Evolutionary conservation across 1,140 invertebrate species (phyloP), one percentile per base, ranked within the genome.

Genomic region (Drosophila tani): DNA sequence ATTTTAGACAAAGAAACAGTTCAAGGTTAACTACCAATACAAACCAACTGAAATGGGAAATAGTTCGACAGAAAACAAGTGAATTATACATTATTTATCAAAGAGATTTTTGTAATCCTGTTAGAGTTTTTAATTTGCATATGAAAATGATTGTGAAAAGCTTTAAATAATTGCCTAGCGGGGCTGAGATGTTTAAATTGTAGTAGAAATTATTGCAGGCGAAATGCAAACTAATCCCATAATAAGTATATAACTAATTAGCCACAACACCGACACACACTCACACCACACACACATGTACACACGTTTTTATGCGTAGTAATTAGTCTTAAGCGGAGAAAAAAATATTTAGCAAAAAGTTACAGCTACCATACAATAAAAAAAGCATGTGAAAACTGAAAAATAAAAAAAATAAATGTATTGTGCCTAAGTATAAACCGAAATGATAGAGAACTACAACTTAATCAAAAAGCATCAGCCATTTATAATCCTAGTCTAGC

Each of bases 381-480:
- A 12, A 47, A 40, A 66, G 35, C 49, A 71, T 71, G 70, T 62
- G 64, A 75, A 53, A 76, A 69, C 41, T 76, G 24, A 40, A 65
- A 60, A 78, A 55, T 35, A 24, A 46, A 82, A 83, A 58, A 88
- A 90, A 82, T 88, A 81, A 85, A 88, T 88, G 67, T 90, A 88
- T 88, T 88, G 85, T 88, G 85, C 85, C 85, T 88, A 88, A 90
- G 81, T 85, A 82, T 90, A 85, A 73, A 75, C 65, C 46, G 41
- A 73, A 49, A 79, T 46, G 47, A 59, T 65, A 65, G 51, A 71
- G 41, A 78, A 55, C 47, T 53, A 41, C 51, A 75, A 76, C 19
- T 64, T 53, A 83, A 77, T 77, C 49, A 77, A 78, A 77, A 56
- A 14, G 56, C 43, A 77, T 83, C 66, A 80, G 69, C 46, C 86